A percentile compares a stretch with the other conserved stretches of the same genome.
phyloP scores from a whole-genome alignment of 1,140 invertebrate genomes.

The Bombus confusus region DNA sequence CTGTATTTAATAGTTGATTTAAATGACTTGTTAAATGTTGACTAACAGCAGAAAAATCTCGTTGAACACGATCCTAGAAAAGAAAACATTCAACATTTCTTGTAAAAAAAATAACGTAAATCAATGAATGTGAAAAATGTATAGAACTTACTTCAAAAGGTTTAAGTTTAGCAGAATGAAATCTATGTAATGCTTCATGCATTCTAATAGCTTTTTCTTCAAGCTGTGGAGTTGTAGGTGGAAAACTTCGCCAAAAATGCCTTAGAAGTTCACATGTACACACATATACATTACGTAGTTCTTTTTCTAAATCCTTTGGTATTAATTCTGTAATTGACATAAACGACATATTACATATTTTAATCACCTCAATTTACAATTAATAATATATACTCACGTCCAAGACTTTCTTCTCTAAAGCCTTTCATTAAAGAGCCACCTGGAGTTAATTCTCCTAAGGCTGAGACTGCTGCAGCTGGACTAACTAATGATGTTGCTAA shows the following conservation, averaged over 20 bases:
- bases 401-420: constrained; percentile 89
- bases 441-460: constrained; percentile 94
- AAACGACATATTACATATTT: not conserved
- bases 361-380: not conserved
- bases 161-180: constrained; percentile 92
- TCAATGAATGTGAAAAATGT: constrained; percentile 13
- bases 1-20: constrained; percentile 91
- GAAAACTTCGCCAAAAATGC: constrained; percentile 98
- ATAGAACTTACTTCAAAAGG: constrained; percentile 88
- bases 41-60: constrained; percentile 90
- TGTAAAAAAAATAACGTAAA: not conserved
- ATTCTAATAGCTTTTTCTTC: constrained; percentile 93
- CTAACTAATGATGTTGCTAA: constrained; percentile 79
- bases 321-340: constrained; percentile 86
- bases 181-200: constrained; percentile 93
- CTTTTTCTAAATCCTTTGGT: constrained; percentile 90
- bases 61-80: constrained; percentile 88
- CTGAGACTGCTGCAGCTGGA: constrained; percentile 89
- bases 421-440: constrained; percentile 96
- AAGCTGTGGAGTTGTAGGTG: constrained; percentile 89
- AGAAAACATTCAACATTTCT: not conserved
- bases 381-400: constrained; percentile 85
- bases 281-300: constrained; percentile 92
- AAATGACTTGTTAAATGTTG: constrained; percentile 93
- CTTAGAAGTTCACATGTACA: constrained; percentile 93